Evolutionary conservation across 1,140 invertebrate genomes (phyloP).

Genomic region (Pissodes strobi): DNA sequence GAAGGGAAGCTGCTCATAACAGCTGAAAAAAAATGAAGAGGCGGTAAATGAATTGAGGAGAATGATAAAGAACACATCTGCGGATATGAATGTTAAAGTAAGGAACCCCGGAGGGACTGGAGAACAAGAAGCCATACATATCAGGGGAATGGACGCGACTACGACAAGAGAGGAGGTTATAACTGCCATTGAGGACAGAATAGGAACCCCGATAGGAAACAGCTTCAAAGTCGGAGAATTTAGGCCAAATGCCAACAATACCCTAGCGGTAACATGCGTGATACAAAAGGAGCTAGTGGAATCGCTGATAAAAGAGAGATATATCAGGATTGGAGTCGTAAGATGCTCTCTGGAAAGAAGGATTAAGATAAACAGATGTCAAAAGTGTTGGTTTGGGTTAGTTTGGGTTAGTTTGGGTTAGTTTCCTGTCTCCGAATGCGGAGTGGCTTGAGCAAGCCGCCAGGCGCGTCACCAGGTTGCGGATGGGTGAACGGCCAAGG

Average conservation of each 20-base stretch:
- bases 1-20: slow-evolving; percentile 17
- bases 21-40: slow-evolving; percentile 6
- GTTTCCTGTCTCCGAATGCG: too few relatives aligned
- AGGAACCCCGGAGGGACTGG: not conserved
- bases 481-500: too few relatives aligned
- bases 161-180: slow-evolving; percentile 18
- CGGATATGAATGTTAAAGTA: too few relatives aligned
- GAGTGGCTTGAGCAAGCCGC: too few relatives aligned
- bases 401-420: too few relatives aligned
- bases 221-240: slow-evolving; percentile 8
- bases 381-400: slow-evolving; percentile 40
- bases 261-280: slow-evolving; percentile 11
- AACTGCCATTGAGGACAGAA: slow-evolving; percentile 2
- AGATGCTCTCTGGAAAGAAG: slow-evolving; percentile 30
- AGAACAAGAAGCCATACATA: not conserved
- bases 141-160: slow-evolving; percentile 18
- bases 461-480: too few relatives aligned
- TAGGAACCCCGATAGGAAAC: not conserved
- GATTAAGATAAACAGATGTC: slow-evolving; percentile 23
- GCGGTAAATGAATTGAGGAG: not conserved
- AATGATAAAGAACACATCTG: not conserved
- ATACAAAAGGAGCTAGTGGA: not conserved
- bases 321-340: slow-evolving; percentile 25
- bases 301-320: not conserved
- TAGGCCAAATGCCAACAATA: slow-evolving; percentile 17